phyloP scores from a whole-genome alignment of 2,797 vertebrate species.

The Amazonetta brasiliensis region DNA sequence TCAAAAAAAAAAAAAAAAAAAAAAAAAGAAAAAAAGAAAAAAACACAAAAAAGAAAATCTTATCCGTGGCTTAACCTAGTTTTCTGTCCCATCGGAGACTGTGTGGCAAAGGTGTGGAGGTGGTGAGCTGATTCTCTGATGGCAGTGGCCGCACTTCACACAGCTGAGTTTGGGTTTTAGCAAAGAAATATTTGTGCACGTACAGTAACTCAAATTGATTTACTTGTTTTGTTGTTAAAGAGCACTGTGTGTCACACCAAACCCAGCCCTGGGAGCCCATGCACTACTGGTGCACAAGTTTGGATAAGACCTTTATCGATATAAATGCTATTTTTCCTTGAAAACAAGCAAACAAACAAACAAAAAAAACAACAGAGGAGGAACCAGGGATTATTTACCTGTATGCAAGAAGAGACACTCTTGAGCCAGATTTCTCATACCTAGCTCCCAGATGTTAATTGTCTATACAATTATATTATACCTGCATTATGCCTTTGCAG shows the following conservation, averaged over 20 bases:
- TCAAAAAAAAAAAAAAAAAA: neutral
- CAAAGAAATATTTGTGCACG: fast-evolving
- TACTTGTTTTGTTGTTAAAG: neutral
- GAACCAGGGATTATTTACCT: neutral
- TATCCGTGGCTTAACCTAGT: neutral
- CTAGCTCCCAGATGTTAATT: neutral
- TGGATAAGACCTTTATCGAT: fast-evolving
- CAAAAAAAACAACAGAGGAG: neutral
- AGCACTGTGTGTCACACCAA: too few relatives aligned
- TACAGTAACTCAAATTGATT: neutral
- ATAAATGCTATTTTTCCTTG: neutral
- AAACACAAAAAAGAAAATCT: neutral
- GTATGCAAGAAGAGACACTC: fast-evolving
- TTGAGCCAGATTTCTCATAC: neutral
- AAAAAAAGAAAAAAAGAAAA: neutral
- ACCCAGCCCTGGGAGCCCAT: too few relatives aligned
- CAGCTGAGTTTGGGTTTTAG: neutral
- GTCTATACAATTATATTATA: neutral
- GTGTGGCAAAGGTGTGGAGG: neutral
- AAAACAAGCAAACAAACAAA: neutral
- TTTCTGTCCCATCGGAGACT: neutral
- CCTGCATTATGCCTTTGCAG: neutral
- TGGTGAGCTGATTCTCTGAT: neutral
- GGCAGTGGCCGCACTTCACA: neutral
- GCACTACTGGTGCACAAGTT: neutral